These are phyloP conservation scores for Mactromeris polynyma DNA, from an alignment of 2,888 invertebrate genomes.

Conservation along the genomic window DNA sequence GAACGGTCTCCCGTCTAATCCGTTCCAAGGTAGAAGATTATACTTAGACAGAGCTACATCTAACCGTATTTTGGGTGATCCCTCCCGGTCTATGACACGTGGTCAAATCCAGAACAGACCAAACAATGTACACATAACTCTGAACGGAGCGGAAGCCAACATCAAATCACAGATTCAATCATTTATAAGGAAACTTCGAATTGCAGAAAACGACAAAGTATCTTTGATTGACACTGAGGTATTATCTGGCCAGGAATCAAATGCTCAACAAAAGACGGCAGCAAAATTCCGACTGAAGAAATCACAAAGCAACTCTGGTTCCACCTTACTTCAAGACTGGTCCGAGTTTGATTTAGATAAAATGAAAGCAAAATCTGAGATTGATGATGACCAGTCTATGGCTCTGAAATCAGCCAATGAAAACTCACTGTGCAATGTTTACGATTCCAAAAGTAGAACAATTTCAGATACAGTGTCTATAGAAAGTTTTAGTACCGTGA, in stretches of 20 bases:
- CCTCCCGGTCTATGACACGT: neutral
- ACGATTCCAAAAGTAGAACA: conserved; percentile 27
- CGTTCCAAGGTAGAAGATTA: conserved; percentile 28
- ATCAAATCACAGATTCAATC: conserved; percentile 57
- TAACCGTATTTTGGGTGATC: conserved; percentile 30
- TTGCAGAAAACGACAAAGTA: conserved; percentile 42
- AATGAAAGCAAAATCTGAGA: neutral
- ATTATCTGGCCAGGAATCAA: conserved; percentile 4
- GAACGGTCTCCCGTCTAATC: neutral
- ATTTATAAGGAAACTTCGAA: conserved; percentile 48
- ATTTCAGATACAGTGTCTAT: conserved; percentile 35
- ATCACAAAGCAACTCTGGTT: conserved; percentile 27
- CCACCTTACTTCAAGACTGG: conserved; percentile 40
- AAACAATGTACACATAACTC: neutral
- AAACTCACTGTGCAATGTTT: conserved; percentile 15
- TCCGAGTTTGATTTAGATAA: conserved; percentile 57
- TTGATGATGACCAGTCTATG: neutral
- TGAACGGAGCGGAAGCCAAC: conserved; percentile 50
- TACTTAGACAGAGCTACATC: conserved; percentile 38
- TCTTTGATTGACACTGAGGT: conserved; percentile 17
- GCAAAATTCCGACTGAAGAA: conserved; percentile 37
- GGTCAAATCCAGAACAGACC: neutral
- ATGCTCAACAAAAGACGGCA: conserved; percentile 32
- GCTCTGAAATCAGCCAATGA: conserved; percentile 8
- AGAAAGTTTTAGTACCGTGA: conserved; percentile 42